Evolutionary conservation across 1,140 invertebrate species (phyloP).

Genomic region (Pinna nobilis): DNA sequence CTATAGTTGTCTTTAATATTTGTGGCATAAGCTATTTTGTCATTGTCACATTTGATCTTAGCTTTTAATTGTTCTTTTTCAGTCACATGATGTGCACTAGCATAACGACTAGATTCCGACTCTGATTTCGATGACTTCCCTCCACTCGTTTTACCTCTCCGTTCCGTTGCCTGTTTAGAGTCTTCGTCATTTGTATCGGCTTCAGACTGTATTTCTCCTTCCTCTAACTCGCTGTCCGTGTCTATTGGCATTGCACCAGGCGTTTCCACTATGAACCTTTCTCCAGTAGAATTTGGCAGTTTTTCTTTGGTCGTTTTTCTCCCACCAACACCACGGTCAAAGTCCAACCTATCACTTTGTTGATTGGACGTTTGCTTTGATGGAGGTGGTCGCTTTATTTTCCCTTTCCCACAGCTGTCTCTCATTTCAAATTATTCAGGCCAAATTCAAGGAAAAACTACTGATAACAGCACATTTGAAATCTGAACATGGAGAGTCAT

Average conservation of each 20-base stretch:
- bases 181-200: constrained; percentile 26
- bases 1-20: constrained; percentile 15
- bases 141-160: not conserved
- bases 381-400: constrained; percentile 33
- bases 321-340: constrained; percentile 51
- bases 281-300: not conserved
- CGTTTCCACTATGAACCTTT: not conserved
- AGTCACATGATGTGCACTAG: not conserved
- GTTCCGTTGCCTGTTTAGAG: not conserved
- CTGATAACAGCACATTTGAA: no score
- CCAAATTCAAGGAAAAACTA: no score
- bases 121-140: not conserved
- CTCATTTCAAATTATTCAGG: no score
- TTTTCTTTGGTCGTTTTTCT: constrained; percentile 2
- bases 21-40: not conserved
- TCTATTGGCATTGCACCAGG: not conserved
- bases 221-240: constrained; percentile 32
- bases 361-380: constrained; percentile 55
- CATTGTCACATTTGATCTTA: not conserved
- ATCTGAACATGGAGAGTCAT: no score
- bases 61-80: not conserved
- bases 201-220: constrained; percentile 31
- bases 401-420: not conserved
- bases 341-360: constrained; percentile 47
- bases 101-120: not conserved